Evolutionary conservation across 2,113 vertebrate genomes (phyloP), one percentile per base, ranked within the genome.

Genomic region (Ciconia maguari): DNA sequence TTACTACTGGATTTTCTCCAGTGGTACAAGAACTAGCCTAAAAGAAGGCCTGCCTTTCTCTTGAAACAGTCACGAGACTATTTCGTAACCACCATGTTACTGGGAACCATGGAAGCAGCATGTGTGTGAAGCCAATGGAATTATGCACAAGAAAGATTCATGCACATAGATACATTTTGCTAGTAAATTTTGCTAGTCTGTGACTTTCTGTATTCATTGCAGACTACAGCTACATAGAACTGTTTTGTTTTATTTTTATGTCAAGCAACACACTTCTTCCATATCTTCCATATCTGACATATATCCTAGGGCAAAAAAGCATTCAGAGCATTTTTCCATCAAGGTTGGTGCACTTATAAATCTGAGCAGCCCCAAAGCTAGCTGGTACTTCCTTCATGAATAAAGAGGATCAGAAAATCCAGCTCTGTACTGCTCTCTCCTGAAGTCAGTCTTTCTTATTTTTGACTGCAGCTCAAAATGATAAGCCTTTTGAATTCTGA

Each of bases 1-100:
- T 94, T 85, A 70, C 51, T 91, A 26, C 60, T 96, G 83, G 38
- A 79, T 88, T 97, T 96, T 96, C 89, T 93, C 65, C 77, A 96
- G 46, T 41, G 83, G 54, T 82, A 79, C 18, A 69, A 71, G 85
- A 85, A 42, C 55, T 55, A 76, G 36, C n/a, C 62, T 95, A 24
- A 69, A 77, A 90, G 81, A 34, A 26, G 57, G 14, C 16, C 22
- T 83, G 41, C 44, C 34, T 62, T 61, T 61, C 52, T 81, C 65
- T 60, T 75, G 58, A 92, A 94, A 60, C 48, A 70, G 62, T 85
- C 76, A 72, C 5, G 44, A 83, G 68, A 75, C 76, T 85, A 4
- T 93, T 83, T 91, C 57, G 83, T 83, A 89, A 52, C 41, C 82
- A 87, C 48, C 38, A 8, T 44, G 42, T 86, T 90, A 14, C 66